Evolutionary conservation across 2,797 vertebrate genomes (phyloP).

Genomic region (Argentina silus): DNA sequence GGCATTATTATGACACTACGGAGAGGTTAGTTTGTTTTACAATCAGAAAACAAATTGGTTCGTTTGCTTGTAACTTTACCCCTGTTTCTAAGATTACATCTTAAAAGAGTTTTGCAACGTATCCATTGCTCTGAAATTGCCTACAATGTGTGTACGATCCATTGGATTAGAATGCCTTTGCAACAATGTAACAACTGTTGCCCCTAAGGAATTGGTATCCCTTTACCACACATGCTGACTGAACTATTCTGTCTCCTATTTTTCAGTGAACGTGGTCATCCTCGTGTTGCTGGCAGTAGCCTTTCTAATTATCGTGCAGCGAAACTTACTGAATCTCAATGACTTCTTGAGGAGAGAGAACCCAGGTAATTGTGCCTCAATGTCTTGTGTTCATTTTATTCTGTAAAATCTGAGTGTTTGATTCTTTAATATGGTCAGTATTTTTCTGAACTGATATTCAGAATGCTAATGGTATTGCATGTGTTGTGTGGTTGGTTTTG

Average conservation of each 20-base stretch:
- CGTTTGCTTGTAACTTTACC: too few species aligned
- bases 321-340: conserved; percentile 91
- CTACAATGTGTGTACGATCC: too few species aligned
- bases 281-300: conserved; percentile 85
- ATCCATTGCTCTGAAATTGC: neutral
- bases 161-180: neutral
- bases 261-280: conserved; percentile 90
- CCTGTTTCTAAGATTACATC: neutral
- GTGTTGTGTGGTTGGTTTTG: too few species aligned
- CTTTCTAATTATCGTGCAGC: conserved; percentile 91
- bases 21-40: conserved; percentile 64
- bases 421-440: too few species aligned
- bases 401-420: too few species aligned
- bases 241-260: conserved; percentile 15
- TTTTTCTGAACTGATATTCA: too few species aligned
- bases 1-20: conserved; percentile 70
- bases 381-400: too few species aligned
- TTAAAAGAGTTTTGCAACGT: neutral
- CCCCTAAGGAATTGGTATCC: too few species aligned
- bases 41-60: too few species aligned
- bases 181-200: neutral
- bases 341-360: conserved; percentile 87
- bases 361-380: conserved; percentile 76
- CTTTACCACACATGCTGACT: too few species aligned
- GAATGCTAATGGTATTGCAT: too few species aligned